A percentile compares a stretch with the other conserved stretches of the same genome.
Conservation (phyloP, 2,888 invertebrate species). For the Lacanobia wlatinum region DNA sequence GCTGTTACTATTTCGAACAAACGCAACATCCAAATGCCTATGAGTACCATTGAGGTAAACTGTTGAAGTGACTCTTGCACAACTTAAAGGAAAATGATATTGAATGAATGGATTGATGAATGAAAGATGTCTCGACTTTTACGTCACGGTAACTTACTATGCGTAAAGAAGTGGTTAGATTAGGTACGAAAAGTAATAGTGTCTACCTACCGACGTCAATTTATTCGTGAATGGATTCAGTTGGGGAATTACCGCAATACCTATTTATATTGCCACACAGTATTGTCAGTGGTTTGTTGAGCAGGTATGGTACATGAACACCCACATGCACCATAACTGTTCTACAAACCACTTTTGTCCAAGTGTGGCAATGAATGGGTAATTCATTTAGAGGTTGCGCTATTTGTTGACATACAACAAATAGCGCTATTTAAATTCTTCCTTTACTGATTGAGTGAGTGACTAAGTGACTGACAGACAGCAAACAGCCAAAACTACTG, state of each 20-base stretch:
- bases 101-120: conserved; percentile 23
- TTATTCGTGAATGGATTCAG: conserved; percentile 7
- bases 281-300: not conserved
- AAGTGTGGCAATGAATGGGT: too few species aligned
- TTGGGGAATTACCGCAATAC: conserved; percentile 12
- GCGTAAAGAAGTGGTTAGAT: not conserved
- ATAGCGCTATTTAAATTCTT: too few species aligned
- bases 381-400: too few species aligned
- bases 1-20: too few species aligned
- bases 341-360: too few species aligned
- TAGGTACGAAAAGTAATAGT: not conserved
- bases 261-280: not conserved
- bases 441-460: too few species aligned
- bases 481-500: too few species aligned
- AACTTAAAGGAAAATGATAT: conserved; percentile 20
- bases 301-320: too few species aligned
- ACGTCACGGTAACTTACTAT: conserved; percentile 34
- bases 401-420: too few species aligned
- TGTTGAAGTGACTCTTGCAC: conserved; percentile 2
- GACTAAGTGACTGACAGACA: too few species aligned
- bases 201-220: not conserved
- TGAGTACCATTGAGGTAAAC: too few species aligned
- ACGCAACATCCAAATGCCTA: not conserved
- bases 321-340: too few species aligned
- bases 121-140: conserved; percentile 23